Evolutionary conservation across 2,888 invertebrate genomes (phyloP).

Genomic region (Eurytoma californica): DNA sequence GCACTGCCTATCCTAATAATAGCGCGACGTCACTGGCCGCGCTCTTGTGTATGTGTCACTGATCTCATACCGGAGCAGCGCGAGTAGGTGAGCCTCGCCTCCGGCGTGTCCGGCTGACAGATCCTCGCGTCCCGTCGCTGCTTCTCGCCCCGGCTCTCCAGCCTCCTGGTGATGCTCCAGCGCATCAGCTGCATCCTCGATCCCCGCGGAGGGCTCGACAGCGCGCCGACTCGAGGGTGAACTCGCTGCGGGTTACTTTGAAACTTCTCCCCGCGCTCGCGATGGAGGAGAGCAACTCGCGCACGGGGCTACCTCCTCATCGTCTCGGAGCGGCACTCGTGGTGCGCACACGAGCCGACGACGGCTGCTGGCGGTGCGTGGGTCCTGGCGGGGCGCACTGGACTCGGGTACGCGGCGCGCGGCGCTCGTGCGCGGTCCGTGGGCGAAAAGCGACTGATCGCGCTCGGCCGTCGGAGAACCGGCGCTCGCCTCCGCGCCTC

Average conservation of each 20-base stretch:
- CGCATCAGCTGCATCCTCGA: constrained; percentile 70
- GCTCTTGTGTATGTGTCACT: neutral
- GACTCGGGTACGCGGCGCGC: neutral
- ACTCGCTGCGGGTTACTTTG: neutral
- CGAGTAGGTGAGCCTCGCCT: constrained; percentile 58
- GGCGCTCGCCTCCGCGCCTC: constrained; percentile 53
- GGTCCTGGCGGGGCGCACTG: neutral
- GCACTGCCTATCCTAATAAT: no score
- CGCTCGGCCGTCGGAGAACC: constrained; percentile 61
- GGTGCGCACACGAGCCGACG: neutral
- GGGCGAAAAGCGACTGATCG: constrained; percentile 68
- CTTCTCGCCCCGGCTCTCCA: constrained; percentile 66
- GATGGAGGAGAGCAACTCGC: constrained; percentile 4
- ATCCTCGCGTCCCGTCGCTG: constrained; percentile 62
- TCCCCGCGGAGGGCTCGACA: constrained; percentile 7
- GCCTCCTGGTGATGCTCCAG: constrained; percentile 72
- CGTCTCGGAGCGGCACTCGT: neutral
- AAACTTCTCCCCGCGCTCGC: neutral
- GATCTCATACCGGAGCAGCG: constrained; percentile 61
- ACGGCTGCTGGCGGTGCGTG: neutral
- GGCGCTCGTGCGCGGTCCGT: constrained; percentile 29
- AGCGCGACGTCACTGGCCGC: neutral
- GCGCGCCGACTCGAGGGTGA: neutral
- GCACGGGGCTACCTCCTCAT: constrained; percentile 41
- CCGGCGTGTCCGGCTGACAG: constrained; percentile 60